These are phyloP conservation scores for Nyctalus aviator DNA, from an alignment of 2,797 vertebrate genomes.

Conservation along the genomic window DNA sequence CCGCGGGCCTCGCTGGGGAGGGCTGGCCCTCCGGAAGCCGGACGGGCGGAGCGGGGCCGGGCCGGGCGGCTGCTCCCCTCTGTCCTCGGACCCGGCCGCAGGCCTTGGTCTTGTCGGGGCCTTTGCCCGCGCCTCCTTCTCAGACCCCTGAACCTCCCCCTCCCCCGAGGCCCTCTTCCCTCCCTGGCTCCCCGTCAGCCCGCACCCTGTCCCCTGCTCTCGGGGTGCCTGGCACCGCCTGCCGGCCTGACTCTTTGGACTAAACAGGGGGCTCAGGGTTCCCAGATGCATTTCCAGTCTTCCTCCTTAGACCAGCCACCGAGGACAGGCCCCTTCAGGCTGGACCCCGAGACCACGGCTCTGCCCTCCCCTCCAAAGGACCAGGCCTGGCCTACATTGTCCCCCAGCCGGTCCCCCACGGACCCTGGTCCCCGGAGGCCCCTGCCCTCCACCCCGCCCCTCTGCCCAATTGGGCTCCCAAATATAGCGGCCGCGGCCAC, in stretches of 20 bases:
- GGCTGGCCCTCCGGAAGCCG: constrained; percentile 24
- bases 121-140: not conserved
- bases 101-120: not conserved
- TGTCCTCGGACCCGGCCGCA: not conserved
- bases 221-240: not conserved
- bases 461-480: constrained; percentile 76
- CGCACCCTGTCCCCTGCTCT: not conserved
- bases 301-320: not conserved
- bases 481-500: constrained; percentile 82
- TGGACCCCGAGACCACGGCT: not conserved
- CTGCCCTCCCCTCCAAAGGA: not conserved
- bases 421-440: constrained; percentile 48
- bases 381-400: not conserved
- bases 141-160: not conserved
- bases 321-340: not conserved
- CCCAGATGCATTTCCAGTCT: not conserved
- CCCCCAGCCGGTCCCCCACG: constrained; percentile 14
- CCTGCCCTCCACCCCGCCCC: constrained; percentile 56
- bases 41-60: not conserved
- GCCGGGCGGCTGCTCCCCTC: not conserved
- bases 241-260: not conserved
- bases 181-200: no score
- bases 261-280: not conserved
- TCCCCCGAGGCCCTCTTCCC: not conserved
- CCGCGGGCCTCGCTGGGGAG: constrained; percentile 32